Conservation (phyloP, 2,888 invertebrate species). For the Harpalus rufipes region DNA sequence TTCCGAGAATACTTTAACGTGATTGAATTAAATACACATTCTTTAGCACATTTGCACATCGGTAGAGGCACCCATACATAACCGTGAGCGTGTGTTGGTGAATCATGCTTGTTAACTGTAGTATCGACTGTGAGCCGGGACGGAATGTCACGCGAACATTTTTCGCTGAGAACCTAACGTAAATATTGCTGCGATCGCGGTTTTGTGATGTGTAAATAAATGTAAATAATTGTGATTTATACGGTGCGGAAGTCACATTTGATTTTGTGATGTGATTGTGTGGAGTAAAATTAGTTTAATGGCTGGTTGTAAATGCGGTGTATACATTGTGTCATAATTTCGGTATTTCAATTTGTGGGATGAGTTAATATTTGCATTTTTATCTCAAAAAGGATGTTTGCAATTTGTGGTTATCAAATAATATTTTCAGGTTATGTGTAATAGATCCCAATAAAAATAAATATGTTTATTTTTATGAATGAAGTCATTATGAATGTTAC, state of each 20-base stretch:
- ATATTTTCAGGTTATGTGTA: not conserved
- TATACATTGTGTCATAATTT: not conserved
- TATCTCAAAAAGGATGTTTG: not conserved
- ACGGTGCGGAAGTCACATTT: slow-evolving; percentile 4
- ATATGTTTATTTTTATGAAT: not conserved
- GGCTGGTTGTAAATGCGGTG: not conserved
- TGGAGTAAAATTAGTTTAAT: not conserved
- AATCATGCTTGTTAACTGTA: slow-evolving; percentile 55
- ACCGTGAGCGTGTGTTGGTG: slow-evolving; percentile 21
- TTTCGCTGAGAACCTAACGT: slow-evolving; percentile 29
- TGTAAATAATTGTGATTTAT: slow-evolving; percentile 26
- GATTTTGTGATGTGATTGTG: slow-evolving; percentile 1
- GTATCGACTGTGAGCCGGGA: slow-evolving; percentile 46
- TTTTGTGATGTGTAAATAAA: slow-evolving; percentile 9
- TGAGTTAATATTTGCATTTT: not conserved
- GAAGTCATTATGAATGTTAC: not conserved
- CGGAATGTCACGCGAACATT: slow-evolving; percentile 50
- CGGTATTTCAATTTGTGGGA: not conserved
- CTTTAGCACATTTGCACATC: slow-evolving; percentile 47
- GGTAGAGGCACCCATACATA: slow-evolving; percentile 17
- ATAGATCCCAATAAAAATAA: not conserved
- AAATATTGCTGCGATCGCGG: slow-evolving; percentile 24
- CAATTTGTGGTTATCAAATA: not conserved
- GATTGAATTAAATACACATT: slow-evolving; percentile 60
- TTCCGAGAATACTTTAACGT: slow-evolving; percentile 28